phyloP scores from a whole-genome alignment of 2,888 invertebrate species.

The Corythucha ciliata region DNA sequence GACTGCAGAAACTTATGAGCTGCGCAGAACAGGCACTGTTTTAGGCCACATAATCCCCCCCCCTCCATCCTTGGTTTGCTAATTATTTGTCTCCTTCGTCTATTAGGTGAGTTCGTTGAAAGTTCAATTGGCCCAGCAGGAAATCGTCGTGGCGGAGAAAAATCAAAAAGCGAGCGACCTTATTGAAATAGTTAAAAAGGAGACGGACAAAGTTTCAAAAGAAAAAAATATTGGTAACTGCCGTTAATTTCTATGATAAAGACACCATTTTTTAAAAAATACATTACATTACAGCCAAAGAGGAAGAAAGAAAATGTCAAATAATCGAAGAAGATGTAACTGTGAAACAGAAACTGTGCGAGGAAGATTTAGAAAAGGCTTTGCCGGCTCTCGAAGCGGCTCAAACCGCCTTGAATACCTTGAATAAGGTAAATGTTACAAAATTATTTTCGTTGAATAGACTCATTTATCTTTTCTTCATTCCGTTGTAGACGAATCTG shows the following conservation, averaged over 20 bases:
- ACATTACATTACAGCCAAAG: constrained; percentile 52
- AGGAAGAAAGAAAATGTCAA: constrained; percentile 83
- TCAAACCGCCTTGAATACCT: constrained; percentile 79
- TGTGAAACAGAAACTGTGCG: constrained; percentile 74
- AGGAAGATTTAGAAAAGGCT: constrained; percentile 79
- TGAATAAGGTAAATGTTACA: constrained; percentile 60
- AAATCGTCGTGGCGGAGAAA: constrained; percentile 73
- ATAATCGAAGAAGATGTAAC: constrained; percentile 81
- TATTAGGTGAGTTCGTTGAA: constrained; percentile 67
- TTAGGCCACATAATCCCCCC: constrained; percentile 13
- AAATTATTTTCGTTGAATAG: neutral
- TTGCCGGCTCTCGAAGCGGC: constrained; percentile 86
- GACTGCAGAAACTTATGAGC: constrained; percentile 74
- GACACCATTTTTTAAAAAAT: too few species aligned
- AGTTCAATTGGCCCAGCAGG: constrained; percentile 62
- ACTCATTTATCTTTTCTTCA: neutral
- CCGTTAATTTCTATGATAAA: neutral
- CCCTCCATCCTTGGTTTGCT: neutral
- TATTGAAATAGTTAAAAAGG: constrained; percentile 74
- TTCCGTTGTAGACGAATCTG: constrained; percentile 55
- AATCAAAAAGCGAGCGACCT: constrained; percentile 84
- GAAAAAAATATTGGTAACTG: constrained; percentile 66
- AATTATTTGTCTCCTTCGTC: neutral
- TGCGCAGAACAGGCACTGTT: constrained; percentile 82
- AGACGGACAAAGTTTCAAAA: constrained; percentile 81